Percentiles rank a stretch among this genome's conserved stretches.
These are phyloP conservation scores for Epizoanthus ramosus DNA, from an alignment of 92 coral and sea anemone species.

Conservation along the genomic window DNA sequence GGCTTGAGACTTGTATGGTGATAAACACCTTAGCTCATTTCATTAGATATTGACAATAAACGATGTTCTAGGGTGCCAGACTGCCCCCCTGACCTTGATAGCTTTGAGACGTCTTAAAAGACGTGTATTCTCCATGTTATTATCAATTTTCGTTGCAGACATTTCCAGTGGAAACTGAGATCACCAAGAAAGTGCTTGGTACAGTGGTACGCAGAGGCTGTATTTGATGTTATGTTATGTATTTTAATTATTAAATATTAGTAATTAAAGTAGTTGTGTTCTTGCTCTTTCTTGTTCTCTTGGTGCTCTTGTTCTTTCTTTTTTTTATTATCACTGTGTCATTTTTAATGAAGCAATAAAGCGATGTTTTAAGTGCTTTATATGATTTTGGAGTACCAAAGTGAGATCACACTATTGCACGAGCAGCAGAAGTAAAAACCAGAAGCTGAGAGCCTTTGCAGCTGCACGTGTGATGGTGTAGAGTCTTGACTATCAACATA, in stretches of 20 bases:
- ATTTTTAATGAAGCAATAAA: neutral
- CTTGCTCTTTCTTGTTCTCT: neutral
- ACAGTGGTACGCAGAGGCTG: constrained; percentile 54
- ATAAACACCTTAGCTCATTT: no score
- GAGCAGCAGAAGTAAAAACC: no score
- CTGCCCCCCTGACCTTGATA: no score
- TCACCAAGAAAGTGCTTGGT: constrained; percentile 69
- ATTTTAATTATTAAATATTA: neutral
- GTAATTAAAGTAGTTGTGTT: neutral
- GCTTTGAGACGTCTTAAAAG: no score
- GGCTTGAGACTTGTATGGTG: no score
- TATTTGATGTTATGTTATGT: neutral
- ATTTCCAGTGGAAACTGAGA: neutral
- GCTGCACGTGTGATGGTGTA: no score
- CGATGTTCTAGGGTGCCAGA: no score
- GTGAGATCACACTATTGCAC: no score
- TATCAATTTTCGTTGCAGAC: constrained; percentile 13
- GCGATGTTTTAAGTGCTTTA: neutral
- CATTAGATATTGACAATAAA: no score
- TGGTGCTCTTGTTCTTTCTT: neutral
- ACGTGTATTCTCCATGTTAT: neutral
- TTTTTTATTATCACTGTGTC: neutral
- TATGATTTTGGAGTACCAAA: no score
- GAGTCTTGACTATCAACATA: no score
- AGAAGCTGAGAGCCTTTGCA: no score